phyloP scores from a whole-genome alignment of 92 coral and sea anemone species.

The Umimayanthus kanabou region DNA sequence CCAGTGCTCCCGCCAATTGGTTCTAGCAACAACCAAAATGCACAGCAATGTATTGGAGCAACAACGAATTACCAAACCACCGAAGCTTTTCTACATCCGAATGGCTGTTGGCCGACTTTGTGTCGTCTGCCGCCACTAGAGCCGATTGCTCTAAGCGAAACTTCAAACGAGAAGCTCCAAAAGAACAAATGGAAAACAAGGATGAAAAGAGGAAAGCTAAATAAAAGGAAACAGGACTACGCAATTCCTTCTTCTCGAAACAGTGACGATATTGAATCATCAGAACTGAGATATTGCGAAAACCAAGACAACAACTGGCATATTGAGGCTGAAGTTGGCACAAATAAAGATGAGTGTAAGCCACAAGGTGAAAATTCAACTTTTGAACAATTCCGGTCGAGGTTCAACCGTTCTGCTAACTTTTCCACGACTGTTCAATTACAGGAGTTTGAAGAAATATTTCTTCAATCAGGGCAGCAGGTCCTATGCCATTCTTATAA shows the following conservation, averaged over 20 bases:
- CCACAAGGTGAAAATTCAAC: neutral
- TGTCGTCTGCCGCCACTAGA: slow-evolving; percentile 27
- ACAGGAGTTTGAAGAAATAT: slow-evolving; percentile 22
- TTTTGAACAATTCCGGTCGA: too few relatives aligned
- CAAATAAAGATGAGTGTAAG: neutral
- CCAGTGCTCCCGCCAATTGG: slow-evolving; percentile 30
- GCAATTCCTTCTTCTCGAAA: neutral
- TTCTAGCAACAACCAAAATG: neutral
- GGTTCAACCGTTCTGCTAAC: neutral
- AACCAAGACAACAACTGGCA: neutral
- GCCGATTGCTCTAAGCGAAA: neutral
- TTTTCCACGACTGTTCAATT: slow-evolving; percentile 18
- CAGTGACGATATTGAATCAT: neutral
- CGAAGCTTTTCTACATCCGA: neutral
- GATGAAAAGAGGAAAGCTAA: neutral
- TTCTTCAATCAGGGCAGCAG: slow-evolving; percentile 5
- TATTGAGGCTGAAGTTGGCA: neutral
- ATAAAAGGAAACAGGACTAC: neutral
- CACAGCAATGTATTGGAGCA: neutral
- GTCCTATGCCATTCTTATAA: neutral
- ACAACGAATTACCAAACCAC: neutral
- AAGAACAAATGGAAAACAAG: slow-evolving; percentile 6
- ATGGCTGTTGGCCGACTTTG: neutral
- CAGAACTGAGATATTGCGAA: neutral
- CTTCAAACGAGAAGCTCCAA: neutral